A percentile compares a stretch with the other conserved stretches of the same genome.
phyloP scores from a whole-genome alignment of 1,140 invertebrate species.

The Bicyclus anynana region DNA sequence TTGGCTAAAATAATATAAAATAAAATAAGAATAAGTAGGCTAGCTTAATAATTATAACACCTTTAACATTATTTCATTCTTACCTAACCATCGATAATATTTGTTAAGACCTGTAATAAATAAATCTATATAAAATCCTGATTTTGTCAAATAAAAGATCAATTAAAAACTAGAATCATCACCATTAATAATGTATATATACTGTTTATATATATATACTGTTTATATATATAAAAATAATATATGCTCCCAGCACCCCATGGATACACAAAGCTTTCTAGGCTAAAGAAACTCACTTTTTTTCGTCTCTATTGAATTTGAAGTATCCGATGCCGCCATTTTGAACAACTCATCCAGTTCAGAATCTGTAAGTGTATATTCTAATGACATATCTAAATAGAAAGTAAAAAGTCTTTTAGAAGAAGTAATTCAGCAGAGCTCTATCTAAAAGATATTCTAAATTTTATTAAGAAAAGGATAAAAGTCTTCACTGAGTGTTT shows the following conservation, averaged over 20 bases:
- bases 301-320: slow-evolving; percentile 1
- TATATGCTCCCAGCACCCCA: too few relatives aligned
- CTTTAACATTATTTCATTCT: slow-evolving; percentile 1
- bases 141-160: too few relatives aligned
- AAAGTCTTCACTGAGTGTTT: too few relatives aligned
- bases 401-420: too few relatives aligned
- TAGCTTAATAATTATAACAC: neutral
- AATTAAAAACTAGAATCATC: too few relatives aligned
- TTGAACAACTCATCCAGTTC: slow-evolving; percentile 8
- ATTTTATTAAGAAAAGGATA: too few relatives aligned
- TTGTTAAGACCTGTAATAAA: slow-evolving; percentile 24
- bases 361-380: neutral
- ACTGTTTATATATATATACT: too few relatives aligned
- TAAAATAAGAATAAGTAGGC: neutral
- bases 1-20: slow-evolving; percentile 25
- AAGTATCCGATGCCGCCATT: neutral
- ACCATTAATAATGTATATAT: too few relatives aligned
- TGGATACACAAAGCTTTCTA: too few relatives aligned
- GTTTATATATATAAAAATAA: neutral
- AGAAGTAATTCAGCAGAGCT: too few relatives aligned
- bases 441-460: too few relatives aligned
- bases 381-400: too few relatives aligned
- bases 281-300: neutral
- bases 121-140: neutral
- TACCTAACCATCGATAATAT: slow-evolving; percentile 28